Evolutionary conservation across 1,140 invertebrate genomes (phyloP).

Genomic region (Hormaphis cornu): DNA sequence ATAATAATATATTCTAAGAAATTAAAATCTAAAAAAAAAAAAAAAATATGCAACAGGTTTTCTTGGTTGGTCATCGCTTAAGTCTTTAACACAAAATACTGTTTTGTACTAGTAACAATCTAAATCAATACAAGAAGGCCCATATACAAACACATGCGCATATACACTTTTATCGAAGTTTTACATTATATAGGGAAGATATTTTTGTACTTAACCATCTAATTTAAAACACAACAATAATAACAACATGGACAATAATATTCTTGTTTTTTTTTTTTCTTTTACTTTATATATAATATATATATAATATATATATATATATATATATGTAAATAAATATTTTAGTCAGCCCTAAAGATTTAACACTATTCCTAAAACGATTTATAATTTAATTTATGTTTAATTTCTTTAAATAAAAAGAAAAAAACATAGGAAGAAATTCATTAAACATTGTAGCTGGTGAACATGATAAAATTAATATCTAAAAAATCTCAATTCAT

Average conservation of each 20-base stretch:
- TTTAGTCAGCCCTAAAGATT: constrained; percentile 23
- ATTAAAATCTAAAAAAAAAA: constrained; percentile 25
- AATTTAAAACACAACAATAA: constrained; percentile 33
- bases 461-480: constrained; percentile 32
- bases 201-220: constrained; percentile 31
- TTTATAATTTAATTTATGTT: constrained; percentile 24
- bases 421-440: constrained; percentile 32
- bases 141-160: constrained; percentile 31
- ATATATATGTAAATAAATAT: too few relatives aligned
- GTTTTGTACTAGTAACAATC: constrained; percentile 32
- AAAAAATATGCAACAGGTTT: constrained; percentile 30
- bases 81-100: constrained; percentile 31
- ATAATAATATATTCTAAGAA: constrained; percentile 23
- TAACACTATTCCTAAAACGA: constrained; percentile 29
- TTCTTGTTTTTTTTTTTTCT: constrained; percentile 27
- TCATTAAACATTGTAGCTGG: constrained; percentile 27
- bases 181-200: constrained; percentile 23
- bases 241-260: constrained; percentile 31
- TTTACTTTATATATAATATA: constrained; percentile 20
- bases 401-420: constrained; percentile 24
- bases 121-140: constrained; percentile 27
- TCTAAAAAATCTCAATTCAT: constrained; percentile 31
- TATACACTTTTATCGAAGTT: constrained; percentile 11
- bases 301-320: constrained; percentile 5
- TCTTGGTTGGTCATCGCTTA: constrained; percentile 30